These are phyloP conservation scores for Anastatus disparis DNA, from an alignment of 1,140 invertebrate genomes.

Conservation along the genomic window DNA sequence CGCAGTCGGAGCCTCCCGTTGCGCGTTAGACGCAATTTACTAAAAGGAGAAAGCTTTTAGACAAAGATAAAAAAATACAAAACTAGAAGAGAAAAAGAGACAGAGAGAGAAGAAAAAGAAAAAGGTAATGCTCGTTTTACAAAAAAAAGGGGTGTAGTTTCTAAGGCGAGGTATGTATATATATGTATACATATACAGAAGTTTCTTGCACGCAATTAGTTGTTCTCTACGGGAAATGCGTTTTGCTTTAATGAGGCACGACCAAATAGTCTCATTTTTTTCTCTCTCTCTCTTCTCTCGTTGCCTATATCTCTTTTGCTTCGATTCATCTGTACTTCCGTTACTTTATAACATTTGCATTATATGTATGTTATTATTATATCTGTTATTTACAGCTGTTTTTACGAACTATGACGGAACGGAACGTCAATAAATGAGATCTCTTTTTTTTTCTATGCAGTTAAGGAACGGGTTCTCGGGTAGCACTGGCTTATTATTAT, in stretches of 20 bases:
- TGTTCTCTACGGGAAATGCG: not conserved
- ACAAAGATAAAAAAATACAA: not conserved
- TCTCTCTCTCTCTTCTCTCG: not conserved
- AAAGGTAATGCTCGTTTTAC: not conserved
- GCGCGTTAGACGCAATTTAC: not conserved
- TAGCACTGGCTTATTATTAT: no score
- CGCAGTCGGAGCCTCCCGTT: not conserved
- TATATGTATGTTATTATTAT: no score
- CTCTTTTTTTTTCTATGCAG: no score
- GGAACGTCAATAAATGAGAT: no score
- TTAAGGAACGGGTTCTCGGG: no score
- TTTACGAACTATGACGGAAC: no score
- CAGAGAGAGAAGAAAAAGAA: not conserved
- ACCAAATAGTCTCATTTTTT: not conserved
- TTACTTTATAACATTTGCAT: no score
- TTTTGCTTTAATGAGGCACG: constrained; percentile 1
- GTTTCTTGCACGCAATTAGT: constrained; percentile 8
- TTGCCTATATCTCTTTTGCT: not conserved
- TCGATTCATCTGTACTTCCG: no score
- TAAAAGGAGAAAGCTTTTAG: not conserved
- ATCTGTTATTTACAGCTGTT: no score
- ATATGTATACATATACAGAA: not conserved
- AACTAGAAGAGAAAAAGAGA: not conserved
- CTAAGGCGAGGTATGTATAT: not conserved
- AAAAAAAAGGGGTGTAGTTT: no score